Conservation (phyloP, 64 coral and sea anemone genomes). For the Platygyra sinensis region DNA sequence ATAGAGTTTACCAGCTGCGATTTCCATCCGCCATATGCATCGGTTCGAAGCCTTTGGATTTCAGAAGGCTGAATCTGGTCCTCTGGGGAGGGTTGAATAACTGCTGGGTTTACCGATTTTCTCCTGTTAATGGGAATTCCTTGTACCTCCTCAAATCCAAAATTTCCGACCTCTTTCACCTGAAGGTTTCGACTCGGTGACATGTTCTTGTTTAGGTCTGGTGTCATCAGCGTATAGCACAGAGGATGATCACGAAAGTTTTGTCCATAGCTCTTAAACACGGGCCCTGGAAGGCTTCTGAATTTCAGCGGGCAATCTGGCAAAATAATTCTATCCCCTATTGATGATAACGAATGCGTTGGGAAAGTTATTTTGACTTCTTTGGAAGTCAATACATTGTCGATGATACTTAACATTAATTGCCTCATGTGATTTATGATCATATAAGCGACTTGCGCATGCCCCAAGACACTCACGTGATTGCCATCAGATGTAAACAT, state of each 20-base stretch:
- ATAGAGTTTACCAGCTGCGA: background rate
- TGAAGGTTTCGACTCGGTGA: background rate
- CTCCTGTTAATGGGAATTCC: background rate
- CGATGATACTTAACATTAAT: background rate
- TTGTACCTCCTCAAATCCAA: background rate
- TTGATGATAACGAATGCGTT: background rate
- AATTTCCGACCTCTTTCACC: background rate
- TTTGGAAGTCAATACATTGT: background rate
- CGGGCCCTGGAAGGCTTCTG: background rate
- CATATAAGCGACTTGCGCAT: constrained; percentile 49
- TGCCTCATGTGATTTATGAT: constrained; percentile 43
- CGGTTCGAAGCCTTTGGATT: background rate
- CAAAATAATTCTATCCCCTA: background rate
- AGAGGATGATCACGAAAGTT: background rate
- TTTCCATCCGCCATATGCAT: constrained; percentile 28
- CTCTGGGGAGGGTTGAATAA: background rate
- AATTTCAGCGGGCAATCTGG: background rate
- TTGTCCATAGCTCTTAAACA: background rate
- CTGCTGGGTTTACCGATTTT: background rate
- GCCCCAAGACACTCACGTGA: constrained; percentile 16
- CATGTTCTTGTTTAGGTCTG: background rate
- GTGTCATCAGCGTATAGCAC: constrained; percentile 26
- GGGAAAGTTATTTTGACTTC: background rate
- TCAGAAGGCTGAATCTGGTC: background rate
- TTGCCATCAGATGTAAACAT: constrained; percentile 46